Conservation (phyloP, 2,797 vertebrate species). For the Knipowitschia caucasica region DNA sequence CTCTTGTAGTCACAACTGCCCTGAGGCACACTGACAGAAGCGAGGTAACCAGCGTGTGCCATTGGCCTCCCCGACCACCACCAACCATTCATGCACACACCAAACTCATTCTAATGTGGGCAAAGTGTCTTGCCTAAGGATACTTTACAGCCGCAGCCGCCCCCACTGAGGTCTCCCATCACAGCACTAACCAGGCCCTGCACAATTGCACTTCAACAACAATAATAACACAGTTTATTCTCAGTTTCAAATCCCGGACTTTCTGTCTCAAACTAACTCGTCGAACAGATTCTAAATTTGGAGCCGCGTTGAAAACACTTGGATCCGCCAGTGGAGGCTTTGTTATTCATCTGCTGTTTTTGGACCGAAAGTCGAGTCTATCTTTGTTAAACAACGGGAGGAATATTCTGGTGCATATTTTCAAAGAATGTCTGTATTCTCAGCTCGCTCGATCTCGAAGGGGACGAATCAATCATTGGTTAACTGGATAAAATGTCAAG, state of each 20-base stretch:
- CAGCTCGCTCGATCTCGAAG: neutral
- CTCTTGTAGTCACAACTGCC: too few species aligned
- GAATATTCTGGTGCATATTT: neutral
- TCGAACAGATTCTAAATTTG: constrained; percentile 6
- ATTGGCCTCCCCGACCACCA: too few species aligned
- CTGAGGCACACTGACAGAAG: too few species aligned
- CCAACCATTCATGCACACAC: too few species aligned
- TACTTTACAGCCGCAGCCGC: too few species aligned
- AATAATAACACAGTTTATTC: neutral
- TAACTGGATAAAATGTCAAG: constrained; percentile 1
- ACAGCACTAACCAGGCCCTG: too few species aligned
- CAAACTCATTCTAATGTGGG: too few species aligned
- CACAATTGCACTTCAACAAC: neutral
- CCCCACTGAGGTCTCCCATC: too few species aligned
- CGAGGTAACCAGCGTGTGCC: too few species aligned
- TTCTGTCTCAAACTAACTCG: neutral
- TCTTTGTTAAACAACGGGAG: too few species aligned
- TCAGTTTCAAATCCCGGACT: neutral
- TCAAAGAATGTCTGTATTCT: neutral
- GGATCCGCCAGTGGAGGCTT: neutral
- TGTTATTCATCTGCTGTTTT: constrained; percentile 11
- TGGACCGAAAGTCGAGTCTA: neutral
- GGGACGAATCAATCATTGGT: neutral
- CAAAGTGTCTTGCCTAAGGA: too few species aligned
- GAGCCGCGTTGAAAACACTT: neutral